These are phyloP conservation scores for Spatula versicolor DNA, from an alignment of 2,797 vertebrate genomes.

Conservation along the genomic window DNA sequence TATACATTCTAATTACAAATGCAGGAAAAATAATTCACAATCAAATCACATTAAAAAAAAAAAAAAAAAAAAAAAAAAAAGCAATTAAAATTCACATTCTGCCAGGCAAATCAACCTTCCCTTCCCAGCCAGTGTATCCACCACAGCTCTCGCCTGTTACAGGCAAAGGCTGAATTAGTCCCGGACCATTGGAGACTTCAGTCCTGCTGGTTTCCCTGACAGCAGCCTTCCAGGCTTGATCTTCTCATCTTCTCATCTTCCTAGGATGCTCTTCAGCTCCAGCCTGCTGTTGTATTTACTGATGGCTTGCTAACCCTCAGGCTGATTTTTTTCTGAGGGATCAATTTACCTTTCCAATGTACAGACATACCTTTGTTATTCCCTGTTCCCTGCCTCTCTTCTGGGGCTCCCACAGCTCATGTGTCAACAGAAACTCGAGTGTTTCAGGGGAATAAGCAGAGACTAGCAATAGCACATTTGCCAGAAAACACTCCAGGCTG, in stretches of 20 bases:
- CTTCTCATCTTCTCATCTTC: background rate
- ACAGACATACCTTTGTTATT: background rate
- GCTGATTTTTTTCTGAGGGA: background rate
- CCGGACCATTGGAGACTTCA: background rate
- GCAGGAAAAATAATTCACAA: slow-evolving; percentile 68
- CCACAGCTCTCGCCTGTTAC: background rate
- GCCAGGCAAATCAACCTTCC: slow-evolving; percentile 32
- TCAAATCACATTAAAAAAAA: slow-evolving; percentile 48
- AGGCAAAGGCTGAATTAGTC: slow-evolving; percentile 5
- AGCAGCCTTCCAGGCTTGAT: background rate
- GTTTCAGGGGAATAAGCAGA: background rate
- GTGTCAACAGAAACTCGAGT: background rate
- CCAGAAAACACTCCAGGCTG: background rate
- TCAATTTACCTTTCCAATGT: background rate
- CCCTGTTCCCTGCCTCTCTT: background rate
- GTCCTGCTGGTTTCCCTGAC: background rate
- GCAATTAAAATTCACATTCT: slow-evolving; percentile 67
- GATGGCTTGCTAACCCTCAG: background rate
- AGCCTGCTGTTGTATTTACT: background rate
- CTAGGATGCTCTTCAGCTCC: background rate
- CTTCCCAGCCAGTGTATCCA: background rate
- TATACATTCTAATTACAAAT: slow-evolving; percentile 69
- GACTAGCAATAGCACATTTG: background rate
- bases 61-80: slow-evolving; percentile 47
- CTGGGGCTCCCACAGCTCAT: background rate